Evolutionary conservation across 2,113 vertebrate genomes (phyloP).

Genomic region (Acrocephalus arundinaceus): DNA sequence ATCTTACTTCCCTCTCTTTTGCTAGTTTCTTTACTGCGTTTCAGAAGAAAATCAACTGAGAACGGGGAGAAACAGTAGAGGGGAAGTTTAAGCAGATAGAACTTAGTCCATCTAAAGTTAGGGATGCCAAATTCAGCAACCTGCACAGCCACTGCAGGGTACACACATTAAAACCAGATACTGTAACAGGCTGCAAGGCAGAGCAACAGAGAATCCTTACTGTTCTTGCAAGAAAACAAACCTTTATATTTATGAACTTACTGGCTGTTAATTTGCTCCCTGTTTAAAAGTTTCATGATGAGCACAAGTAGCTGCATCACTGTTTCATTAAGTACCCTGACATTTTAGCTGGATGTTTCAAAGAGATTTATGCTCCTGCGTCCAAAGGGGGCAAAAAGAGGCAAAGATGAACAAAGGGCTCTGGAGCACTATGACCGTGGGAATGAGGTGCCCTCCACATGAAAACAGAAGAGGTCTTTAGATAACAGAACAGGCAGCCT

Average conservation of each 20-base stretch:
- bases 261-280: neutral
- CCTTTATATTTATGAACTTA: neutral
- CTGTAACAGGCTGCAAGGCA: neutral
- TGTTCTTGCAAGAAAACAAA: neutral
- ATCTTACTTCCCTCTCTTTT: neutral
- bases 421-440: neutral
- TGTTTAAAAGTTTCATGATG: neutral
- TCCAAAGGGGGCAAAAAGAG: neutral
- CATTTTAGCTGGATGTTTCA: neutral
- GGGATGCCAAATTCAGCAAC: neutral
- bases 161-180: neutral
- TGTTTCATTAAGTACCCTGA: neutral
- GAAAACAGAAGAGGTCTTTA: neutral
- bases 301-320: neutral
- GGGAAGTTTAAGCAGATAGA: neutral
- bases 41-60: neutral
- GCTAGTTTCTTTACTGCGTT: neutral
- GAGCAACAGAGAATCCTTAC: neutral
- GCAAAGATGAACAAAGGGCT: conserved; percentile 20
- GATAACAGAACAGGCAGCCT: neutral
- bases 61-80: neutral
- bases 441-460: neutral
- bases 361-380: conserved; percentile 15
- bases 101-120: neutral
- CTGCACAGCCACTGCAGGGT: neutral